A percentile compares a stretch with the other conserved stretches of the same genome.
phyloP scores from a whole-genome alignment of 1,140 invertebrate genomes.

The Trialeurodes vaporariorum region DNA sequence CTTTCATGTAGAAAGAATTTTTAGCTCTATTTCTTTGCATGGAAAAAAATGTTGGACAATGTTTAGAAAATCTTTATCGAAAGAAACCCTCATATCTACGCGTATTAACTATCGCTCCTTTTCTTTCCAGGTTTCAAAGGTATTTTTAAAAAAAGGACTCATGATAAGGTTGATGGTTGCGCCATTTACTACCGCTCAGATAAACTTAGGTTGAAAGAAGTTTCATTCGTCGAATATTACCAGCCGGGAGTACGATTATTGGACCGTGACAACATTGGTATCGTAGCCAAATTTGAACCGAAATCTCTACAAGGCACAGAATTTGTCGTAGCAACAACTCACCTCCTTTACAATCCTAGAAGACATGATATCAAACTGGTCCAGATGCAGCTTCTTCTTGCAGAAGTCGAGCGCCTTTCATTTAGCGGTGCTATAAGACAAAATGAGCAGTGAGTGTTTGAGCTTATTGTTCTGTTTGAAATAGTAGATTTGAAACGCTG shows the following conservation, averaged over 20 bases:
- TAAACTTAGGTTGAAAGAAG: constrained; percentile 48
- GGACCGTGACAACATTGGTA: constrained; percentile 75
- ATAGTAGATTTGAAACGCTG: too few species aligned
- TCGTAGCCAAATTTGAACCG: constrained; percentile 60
- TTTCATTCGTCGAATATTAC: constrained; percentile 47
- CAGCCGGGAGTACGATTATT: constrained; percentile 39
- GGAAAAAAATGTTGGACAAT: too few species aligned
- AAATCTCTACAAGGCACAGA: constrained; percentile 37
- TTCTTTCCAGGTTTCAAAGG: constrained; percentile 31
- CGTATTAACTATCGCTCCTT: constrained; percentile 11
- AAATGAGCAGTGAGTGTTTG: background rate
- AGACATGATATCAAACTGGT: constrained; percentile 78
- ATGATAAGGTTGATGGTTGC: constrained; percentile 59
- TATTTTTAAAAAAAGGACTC: constrained; percentile 38
- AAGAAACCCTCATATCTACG: background rate
- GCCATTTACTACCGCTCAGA: constrained; percentile 62
- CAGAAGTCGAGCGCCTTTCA: constrained; percentile 70
- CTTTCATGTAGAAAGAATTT: too few species aligned
- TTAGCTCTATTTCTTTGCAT: too few species aligned
- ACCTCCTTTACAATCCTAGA: constrained; percentile 85
- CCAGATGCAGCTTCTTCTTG: constrained; percentile 65
- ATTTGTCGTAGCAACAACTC: constrained; percentile 78
- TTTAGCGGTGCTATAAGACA: constrained; percentile 34
- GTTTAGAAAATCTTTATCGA: too few species aligned
- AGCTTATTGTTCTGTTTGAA: too few species aligned